Evolutionary conservation across 2,888 invertebrate genomes (phyloP).

Genomic region (Unio pictorum): DNA sequence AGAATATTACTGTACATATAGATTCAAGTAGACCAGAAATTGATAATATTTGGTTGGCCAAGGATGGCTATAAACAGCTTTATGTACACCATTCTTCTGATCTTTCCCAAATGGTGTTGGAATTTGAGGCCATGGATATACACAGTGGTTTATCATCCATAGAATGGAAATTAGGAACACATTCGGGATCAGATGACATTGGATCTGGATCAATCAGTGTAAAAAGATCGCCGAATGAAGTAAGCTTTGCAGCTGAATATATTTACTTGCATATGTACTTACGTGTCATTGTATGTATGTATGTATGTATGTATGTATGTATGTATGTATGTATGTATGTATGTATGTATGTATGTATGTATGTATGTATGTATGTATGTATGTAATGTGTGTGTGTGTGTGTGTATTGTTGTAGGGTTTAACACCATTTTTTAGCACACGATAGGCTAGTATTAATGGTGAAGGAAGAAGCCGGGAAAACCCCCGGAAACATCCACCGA

Average conservation of each 20-base stretch:
- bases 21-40: slow-evolving; percentile 32
- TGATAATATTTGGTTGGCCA: slow-evolving; percentile 30
- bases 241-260: too few species aligned
- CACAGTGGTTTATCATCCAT: slow-evolving; percentile 32
- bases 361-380: too few species aligned
- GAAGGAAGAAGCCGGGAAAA: too few species aligned
- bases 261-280: too few species aligned
- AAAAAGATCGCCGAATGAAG: neutral
- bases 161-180: slow-evolving; percentile 25
- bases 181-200: slow-evolving; percentile 6
- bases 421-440: neutral
- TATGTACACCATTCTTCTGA: slow-evolving; percentile 34
- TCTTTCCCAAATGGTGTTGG: slow-evolving; percentile 26
- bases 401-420: too few species aligned
- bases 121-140: slow-evolving; percentile 24
- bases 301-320: too few species aligned
- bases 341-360: too few species aligned
- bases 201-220: slow-evolving; percentile 7
- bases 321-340: too few species aligned
- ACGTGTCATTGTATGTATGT: too few species aligned
- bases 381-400: too few species aligned
- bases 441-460: too few species aligned
- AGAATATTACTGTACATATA: slow-evolving; percentile 17
- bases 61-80: slow-evolving; percentile 24
- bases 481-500: too few species aligned